These are phyloP conservation scores for Prochilodus magdalenae DNA, from an alignment of 2,113 vertebrate species.

Conservation along the genomic window DNA sequence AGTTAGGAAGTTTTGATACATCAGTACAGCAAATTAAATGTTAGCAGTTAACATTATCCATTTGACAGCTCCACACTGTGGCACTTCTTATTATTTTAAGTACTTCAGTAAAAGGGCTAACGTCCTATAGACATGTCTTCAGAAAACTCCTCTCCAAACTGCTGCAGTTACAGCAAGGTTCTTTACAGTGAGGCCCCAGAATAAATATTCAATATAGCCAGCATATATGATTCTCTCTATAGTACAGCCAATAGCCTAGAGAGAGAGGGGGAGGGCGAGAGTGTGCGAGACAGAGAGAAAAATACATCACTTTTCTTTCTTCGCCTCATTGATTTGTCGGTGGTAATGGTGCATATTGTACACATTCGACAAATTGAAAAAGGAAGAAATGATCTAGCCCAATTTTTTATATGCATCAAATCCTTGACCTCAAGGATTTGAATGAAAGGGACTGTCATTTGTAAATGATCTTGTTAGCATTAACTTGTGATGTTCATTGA, in stretches of 20 bases:
- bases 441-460: conserved; percentile 23
- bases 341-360: conserved; percentile 9
- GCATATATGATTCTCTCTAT: conserved; percentile 1
- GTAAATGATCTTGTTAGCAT: conserved; percentile 51
- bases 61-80: too few species aligned
- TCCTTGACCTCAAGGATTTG: conserved; percentile 35
- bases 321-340: conserved; percentile 17
- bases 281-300: conserved; percentile 32
- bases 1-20: too few species aligned
- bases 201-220: neutral
- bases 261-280: conserved; percentile 40
- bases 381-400: conserved; percentile 2
- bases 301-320: neutral
- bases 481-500: conserved; percentile 34
- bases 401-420: conserved; percentile 22
- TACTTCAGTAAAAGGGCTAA: too few species aligned
- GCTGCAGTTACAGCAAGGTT: neutral
- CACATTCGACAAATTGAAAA: conserved; percentile 26
- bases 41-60: too few species aligned
- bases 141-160: neutral
- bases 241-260: conserved; percentile 38
- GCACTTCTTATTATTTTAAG: too few species aligned
- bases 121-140: too few species aligned
- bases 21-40: too few species aligned
- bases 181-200: neutral